A percentile compares a stretch with the other conserved stretches of the same genome.
phyloP scores from a whole-genome alignment of 2,113 vertebrate species.

The Barbus barbus region DNA sequence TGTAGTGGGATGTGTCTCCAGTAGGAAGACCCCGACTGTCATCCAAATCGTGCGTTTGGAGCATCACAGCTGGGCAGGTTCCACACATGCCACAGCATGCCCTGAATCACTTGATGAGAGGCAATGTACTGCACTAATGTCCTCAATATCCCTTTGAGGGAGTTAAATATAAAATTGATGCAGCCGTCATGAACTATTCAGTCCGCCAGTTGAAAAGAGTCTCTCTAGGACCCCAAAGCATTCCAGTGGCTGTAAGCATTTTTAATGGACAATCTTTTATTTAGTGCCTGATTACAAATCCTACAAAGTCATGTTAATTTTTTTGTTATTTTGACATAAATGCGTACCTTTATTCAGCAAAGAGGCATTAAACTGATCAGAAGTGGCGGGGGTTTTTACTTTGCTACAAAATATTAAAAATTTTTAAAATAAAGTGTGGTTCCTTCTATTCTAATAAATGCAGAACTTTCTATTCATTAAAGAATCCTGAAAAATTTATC shows the following conservation, averaged over 20 bases:
- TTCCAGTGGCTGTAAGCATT: neutral
- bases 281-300: neutral
- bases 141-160: conserved; percentile 19
- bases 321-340: neutral
- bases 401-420: no score
- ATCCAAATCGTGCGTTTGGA: conserved; percentile 1
- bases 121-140: conserved; percentile 22
- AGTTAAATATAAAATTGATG: conserved; percentile 14
- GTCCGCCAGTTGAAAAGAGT: neutral
- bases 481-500: neutral
- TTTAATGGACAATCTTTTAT: neutral
- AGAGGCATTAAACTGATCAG: neutral
- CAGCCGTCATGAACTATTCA: conserved; percentile 1
- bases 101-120: conserved; percentile 33
- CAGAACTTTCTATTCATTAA: neutral
- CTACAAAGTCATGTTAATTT: neutral
- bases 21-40: neutral
- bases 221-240: neutral
- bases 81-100: conserved; percentile 18
- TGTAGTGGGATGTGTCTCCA: neutral
- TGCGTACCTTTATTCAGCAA: no score
- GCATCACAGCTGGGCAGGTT: conserved; percentile 8
- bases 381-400: no score
- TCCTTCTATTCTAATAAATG: no score
- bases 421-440: no score